Percentiles rank a stretch among this genome's conserved stretches.
These are phyloP conservation scores for Euspilapteryx auroguttella DNA, from an alignment of 2,888 invertebrate genomes.

Conservation along the genomic window DNA sequence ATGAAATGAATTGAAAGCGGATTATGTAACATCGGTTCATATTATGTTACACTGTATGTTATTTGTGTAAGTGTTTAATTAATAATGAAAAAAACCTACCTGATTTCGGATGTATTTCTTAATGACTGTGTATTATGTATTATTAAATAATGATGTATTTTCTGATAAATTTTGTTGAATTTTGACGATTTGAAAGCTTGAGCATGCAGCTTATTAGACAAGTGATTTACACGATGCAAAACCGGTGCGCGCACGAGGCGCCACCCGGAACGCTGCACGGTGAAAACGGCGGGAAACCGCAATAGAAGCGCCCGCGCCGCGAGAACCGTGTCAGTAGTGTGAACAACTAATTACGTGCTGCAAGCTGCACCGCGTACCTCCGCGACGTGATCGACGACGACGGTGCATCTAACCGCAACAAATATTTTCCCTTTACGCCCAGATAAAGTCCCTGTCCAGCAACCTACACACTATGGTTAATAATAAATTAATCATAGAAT, in stretches of 20 bases:
- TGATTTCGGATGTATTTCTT: neutral
- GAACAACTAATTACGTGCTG: conserved; percentile 49
- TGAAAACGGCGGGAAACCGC: conserved; percentile 58
- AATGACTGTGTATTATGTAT: too few species aligned
- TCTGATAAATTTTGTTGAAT: too few species aligned
- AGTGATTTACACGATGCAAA: conserved; percentile 27
- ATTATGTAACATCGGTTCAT: too few species aligned
- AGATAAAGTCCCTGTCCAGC: conserved; percentile 48
- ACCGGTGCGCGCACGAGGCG: conserved; percentile 40
- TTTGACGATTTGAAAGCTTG: conserved; percentile 1
- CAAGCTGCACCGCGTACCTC: conserved; percentile 25
- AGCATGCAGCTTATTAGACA: conserved; percentile 19
- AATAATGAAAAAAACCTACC: too few species aligned
- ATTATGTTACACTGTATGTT: too few species aligned
- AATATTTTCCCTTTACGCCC: too few species aligned
- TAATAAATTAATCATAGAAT: conserved; percentile 58
- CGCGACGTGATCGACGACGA: conserved; percentile 33
- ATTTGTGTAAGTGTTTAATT: too few species aligned
- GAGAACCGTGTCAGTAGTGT: conserved; percentile 61
- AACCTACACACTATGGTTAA: conserved; percentile 53
- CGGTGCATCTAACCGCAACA: too few species aligned
- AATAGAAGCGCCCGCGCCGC: conserved; percentile 31
- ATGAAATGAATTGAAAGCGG: too few species aligned
- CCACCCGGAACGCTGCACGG: conserved; percentile 55
- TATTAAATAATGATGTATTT: too few species aligned